Evolutionary conservation across 2,888 invertebrate species (phyloP), one percentile per base, ranked within the genome.

Genomic region (Protodeltote pygarga): DNA sequence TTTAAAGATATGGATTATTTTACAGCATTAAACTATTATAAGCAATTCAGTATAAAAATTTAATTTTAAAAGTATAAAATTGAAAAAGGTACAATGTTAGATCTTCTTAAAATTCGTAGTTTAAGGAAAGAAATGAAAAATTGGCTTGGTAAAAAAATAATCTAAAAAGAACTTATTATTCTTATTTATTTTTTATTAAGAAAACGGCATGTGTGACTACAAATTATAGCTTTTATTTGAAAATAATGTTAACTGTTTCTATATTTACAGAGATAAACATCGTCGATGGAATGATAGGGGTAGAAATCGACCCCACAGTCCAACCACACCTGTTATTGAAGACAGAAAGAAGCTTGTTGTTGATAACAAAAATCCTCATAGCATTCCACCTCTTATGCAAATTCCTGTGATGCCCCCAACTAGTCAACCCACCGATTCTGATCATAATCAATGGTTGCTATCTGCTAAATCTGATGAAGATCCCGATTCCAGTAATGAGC

Each of bases 381-480:
- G 55, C 19, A 89, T 88, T 47, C 86, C 84, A 39, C 62, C 88
- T 13, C 77, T 87, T 3, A 89, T 89, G 88, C 89, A 90, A 73
- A 74, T 86, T 5, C 79, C 87, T 54, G 67, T 87, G 13, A 77
- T 77, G 68, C 81, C 79, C 8, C 85, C 85, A 16, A 80, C 83
- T 32, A 79, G 78, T 19, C 72, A 73, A 28, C 71, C 79, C 32
- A 69, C 81, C 3, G 81, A 83, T 40, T 66, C 77, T 21, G 74
- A 76, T 25, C 66, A 68, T 40, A 74, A 75, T 41, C 73, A 77
- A 34, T 89, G 91, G 89, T 60, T 66, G 35, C 59, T 69, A 49
- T 72, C 75, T n/a, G 75, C 75, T 41, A 75, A 85, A 35, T 78
- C 76, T 29, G 81, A 77, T 49, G 73, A 75, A 45, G 73, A 75